Evolutionary conservation across 2,797 vertebrate species (phyloP).

Genomic region (Takifugu ocellatus): DNA sequence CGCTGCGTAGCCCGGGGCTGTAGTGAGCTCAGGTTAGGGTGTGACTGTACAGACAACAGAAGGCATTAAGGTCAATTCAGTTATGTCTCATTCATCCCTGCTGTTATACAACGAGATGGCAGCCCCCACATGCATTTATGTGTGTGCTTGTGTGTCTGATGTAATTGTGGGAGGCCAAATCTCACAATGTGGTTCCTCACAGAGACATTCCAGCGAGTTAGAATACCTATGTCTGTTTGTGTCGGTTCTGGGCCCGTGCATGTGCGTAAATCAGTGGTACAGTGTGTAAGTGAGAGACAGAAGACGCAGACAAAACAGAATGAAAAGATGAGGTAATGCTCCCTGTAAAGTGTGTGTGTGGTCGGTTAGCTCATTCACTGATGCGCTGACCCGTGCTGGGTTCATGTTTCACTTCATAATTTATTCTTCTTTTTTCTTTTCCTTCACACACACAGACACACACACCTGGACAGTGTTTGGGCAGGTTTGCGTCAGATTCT

Average conservation of each 20-base stretch:
- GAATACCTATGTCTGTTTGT: constrained; percentile 64
- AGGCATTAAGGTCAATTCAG: constrained; percentile 62
- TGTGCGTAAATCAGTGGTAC: constrained; percentile 32
- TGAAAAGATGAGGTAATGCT: constrained; percentile 62
- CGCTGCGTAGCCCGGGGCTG: constrained; percentile 33
- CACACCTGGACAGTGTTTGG: constrained; percentile 12
- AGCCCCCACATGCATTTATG: constrained; percentile 13
- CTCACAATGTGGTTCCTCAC: constrained; percentile 68
- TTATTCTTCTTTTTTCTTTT: constrained; percentile 13
- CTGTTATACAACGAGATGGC: constrained; percentile 57
- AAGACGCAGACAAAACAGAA: constrained; percentile 49
- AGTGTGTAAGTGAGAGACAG: constrained; percentile 38
- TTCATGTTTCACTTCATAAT: constrained; percentile 22
- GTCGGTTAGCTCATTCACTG: constrained; percentile 26
- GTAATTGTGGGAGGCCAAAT: constrained; percentile 62
- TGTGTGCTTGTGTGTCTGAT: constrained; percentile 45
- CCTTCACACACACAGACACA: constrained; percentile 2
- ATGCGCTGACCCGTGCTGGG: constrained; percentile 20
- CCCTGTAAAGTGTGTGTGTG: constrained; percentile 35
- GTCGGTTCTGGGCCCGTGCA: constrained; percentile 25
- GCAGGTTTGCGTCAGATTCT: neutral
- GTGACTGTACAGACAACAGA: constrained; percentile 46
- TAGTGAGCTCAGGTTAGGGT: constrained; percentile 66
- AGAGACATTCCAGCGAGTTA: constrained; percentile 57
- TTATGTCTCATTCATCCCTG: constrained; percentile 56